Percentiles rank a stretch among this genome's conserved stretches.
Evolutionary conservation across 1,140 invertebrate genomes (phyloP).

Genomic region (Drosophila navojoa): DNA sequence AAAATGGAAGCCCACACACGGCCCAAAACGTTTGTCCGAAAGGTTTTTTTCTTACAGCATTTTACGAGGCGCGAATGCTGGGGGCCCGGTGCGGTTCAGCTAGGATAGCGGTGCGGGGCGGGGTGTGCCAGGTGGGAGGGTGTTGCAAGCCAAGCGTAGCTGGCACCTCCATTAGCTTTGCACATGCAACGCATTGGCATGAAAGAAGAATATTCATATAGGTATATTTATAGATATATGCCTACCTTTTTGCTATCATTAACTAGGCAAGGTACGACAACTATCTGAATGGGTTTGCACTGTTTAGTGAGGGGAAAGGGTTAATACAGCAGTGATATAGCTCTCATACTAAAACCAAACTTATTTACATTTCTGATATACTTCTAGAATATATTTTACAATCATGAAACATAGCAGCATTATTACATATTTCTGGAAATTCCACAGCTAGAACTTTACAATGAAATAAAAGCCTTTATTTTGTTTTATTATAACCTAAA

Average conservation of each 20-base stretch:
- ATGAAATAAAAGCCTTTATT: no score
- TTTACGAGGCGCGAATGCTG: conserved; percentile 47
- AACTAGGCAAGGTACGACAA: not conserved
- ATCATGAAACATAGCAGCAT: no score
- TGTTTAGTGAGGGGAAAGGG: not conserved
- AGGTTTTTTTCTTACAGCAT: conserved; percentile 44
- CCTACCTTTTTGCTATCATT: not conserved
- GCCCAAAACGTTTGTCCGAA: conserved; percentile 3
- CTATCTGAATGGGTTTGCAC: not conserved
- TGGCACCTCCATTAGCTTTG: conserved; percentile 63
- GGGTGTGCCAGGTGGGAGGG: not conserved
- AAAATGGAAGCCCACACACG: conserved; percentile 49
- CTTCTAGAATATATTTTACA: no score
- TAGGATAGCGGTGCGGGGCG: not conserved
- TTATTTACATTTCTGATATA: no score
- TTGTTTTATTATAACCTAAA: no score
- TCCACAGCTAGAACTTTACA: no score
- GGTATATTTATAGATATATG: no score
- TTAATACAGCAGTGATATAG: no score
- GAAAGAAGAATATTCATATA: no score
- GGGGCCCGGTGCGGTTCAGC: not conserved
- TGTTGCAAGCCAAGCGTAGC: conserved; percentile 12
- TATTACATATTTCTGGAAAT: no score
- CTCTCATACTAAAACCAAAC: no score
- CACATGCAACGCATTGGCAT: conserved; percentile 6